Evolutionary conservation across 2,113 vertebrate genomes (phyloP).

Genomic region (Caracal caracal): DNA sequence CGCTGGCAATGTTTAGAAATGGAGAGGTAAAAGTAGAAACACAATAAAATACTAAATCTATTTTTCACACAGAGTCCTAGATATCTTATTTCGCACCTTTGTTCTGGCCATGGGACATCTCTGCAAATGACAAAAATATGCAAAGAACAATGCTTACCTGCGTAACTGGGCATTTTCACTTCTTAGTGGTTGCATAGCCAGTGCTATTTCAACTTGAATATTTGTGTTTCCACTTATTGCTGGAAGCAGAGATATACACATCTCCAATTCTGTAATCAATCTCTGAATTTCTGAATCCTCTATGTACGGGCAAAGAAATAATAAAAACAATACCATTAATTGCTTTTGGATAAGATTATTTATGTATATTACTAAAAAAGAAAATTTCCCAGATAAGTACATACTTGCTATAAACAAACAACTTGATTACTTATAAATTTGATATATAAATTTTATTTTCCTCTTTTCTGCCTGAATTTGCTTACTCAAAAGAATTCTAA

Average conservation of each 20-base stretch:
- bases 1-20: neutral
- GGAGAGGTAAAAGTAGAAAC: neutral
- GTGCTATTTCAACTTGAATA: slow-evolving; percentile 87
- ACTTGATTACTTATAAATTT: slow-evolving; percentile 27
- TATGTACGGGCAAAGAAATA: slow-evolving; percentile 53
- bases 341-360: slow-evolving; percentile 37
- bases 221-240: slow-evolving; percentile 75
- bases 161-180: slow-evolving; percentile 90
- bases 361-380: neutral
- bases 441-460: slow-evolving; percentile 37
- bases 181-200: slow-evolving; percentile 88
- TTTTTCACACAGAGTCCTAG: slow-evolving; percentile 4
- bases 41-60: neutral
- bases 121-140: slow-evolving; percentile 8
- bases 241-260: slow-evolving; percentile 85
- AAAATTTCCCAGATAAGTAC: neutral
- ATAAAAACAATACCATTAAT: slow-evolving; percentile 39
- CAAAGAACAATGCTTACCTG: slow-evolving; percentile 84
- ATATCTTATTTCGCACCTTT: neutral
- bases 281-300: slow-evolving; percentile 88
- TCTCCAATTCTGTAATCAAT: slow-evolving; percentile 89
- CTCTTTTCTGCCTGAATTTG: slow-evolving; percentile 11
- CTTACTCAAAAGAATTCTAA: slow-evolving; percentile 52
- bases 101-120: neutral
- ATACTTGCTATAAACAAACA: slow-evolving; percentile 25